Evolutionary conservation across 2,888 invertebrate genomes (phyloP), one percentile per base, ranked within the genome.

Genomic region (Dermolepida albohirtum): DNA sequence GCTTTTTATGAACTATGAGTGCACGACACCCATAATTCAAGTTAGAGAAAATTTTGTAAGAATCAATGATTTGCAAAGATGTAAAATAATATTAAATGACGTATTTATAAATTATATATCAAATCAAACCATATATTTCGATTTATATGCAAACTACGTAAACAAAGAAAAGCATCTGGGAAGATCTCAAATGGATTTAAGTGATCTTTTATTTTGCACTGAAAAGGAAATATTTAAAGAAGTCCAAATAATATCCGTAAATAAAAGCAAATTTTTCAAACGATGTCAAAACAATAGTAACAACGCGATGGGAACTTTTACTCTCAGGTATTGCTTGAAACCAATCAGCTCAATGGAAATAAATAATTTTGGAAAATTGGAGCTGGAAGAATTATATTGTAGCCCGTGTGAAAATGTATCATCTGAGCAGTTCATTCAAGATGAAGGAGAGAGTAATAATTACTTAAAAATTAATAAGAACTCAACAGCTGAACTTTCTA

Each of bases 1-100:
- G 71, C 66, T 68, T 11, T 69, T 72, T 50, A 39, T 67, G 47
- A 64, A 69, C 14, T 72, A 68, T 39, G 69, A 71, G 63, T 66
- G 63, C 5, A 41, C 63, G 5, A 64, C 71, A 14, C 27, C 55
- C 8, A 16, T 69, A 22, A 41, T 34, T 8, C 62, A 66, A 29
- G 39, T 43, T 12, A 39, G 12, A 5, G 62, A 54, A 5, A 47
- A 49, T 12, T 34, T 68, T 8, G 40, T 64, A 8, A 27, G 44
- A 22, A 64, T 72, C 1, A 66, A 68, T 8, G 59, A 69, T 1
- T 64, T 68, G 10, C 39, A 68, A 17, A 50, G 66, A 5, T 72
- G 71, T 12, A 62, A 49, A 8, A 22, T 70, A 29, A 55, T 62
- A 5, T 16, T 71, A 12, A 67, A 70, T 17, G 67, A 71, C 7